phyloP scores from a whole-genome alignment of 92 coral and sea anemone species.

The Zoanthus gigantus region DNA sequence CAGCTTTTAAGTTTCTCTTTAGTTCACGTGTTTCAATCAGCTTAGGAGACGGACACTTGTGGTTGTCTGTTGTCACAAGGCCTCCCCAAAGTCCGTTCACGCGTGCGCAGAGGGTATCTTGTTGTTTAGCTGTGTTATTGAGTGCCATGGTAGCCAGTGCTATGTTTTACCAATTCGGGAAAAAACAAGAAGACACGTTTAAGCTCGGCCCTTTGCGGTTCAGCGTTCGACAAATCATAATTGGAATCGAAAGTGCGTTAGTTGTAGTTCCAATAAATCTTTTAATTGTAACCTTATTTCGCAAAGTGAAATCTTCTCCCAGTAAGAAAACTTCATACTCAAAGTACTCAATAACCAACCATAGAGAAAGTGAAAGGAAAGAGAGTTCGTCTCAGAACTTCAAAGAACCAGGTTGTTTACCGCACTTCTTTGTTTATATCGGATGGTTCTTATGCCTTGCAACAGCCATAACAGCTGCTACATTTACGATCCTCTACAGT shows the following conservation, averaged over 20 bases:
- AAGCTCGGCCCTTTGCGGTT: conserved; percentile 86
- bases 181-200: conserved; percentile 67
- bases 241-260: conserved; percentile 86
- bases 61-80: conserved; percentile 93
- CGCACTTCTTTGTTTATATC: conserved; percentile 77
- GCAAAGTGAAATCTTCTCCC: conserved; percentile 69
- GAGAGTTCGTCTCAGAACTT: neutral
- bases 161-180: conserved; percentile 94
- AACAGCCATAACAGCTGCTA: conserved; percentile 65
- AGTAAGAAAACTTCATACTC: neutral
- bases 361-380: conserved; percentile 1
- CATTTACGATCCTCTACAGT: conserved; percentile 79
- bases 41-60: conserved; percentile 90
- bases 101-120: conserved; percentile 90
- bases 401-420: conserved; percentile 73
- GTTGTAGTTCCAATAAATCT: conserved; percentile 87
- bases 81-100: conserved; percentile 97
- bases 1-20: conserved; percentile 83
- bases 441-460: conserved; percentile 77
- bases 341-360: neutral
- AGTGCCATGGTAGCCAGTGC: conserved; percentile 96
- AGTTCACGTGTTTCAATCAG: conserved; percentile 76
- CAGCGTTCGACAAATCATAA: conserved; percentile 80
- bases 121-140: conserved; percentile 85
- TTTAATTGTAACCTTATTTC: conserved; percentile 81